Percentiles rank a stretch among this genome's conserved stretches.
phyloP scores from a whole-genome alignment of 2,797 vertebrate species.

The Siniperca obscura region DNA sequence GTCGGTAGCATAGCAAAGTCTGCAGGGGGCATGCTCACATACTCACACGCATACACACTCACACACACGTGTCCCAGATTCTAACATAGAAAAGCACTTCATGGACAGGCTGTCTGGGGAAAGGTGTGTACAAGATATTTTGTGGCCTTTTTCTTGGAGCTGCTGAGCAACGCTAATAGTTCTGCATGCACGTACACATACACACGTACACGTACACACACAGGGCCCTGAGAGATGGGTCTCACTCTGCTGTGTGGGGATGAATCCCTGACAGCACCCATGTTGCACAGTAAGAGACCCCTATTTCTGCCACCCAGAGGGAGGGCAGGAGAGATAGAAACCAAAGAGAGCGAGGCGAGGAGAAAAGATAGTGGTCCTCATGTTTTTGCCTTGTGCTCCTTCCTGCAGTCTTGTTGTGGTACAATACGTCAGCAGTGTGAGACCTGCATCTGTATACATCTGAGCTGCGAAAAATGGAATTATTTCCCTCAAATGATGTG shows the following conservation, averaged over 20 bases:
- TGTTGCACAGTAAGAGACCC: constrained; percentile 72
- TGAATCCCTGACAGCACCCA: constrained; percentile 65
- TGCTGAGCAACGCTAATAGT: constrained; percentile 62
- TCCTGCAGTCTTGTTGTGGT: constrained; percentile 29
- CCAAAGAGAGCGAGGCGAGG: constrained; percentile 5
- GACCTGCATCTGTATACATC: constrained; percentile 62
- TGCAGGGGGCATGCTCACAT: constrained; percentile 62
- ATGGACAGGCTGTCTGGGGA: constrained; percentile 68
- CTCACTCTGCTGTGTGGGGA: constrained; percentile 58
- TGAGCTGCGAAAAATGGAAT: constrained; percentile 60
- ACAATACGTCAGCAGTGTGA: constrained; percentile 48
- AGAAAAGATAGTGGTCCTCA: constrained; percentile 52
- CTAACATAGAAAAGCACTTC: constrained; percentile 82
- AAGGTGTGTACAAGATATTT: constrained; percentile 78
- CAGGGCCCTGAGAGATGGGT: constrained; percentile 47
- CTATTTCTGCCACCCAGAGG: constrained; percentile 60
- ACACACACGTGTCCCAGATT: constrained; percentile 57
- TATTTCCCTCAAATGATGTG: constrained; percentile 73
- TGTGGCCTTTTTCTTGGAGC: constrained; percentile 61
- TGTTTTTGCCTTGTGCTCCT: constrained; percentile 34
- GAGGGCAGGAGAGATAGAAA: constrained; percentile 54
- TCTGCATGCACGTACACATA: constrained; percentile 19
- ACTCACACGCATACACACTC: constrained; percentile 33
- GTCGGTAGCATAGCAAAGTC: constrained; percentile 71
- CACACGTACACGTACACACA: constrained; percentile 34